Evolutionary conservation across 2,797 vertebrate species (phyloP), one percentile per base, ranked within the genome.

Genomic region (Typhlichthys eigenmanni): DNA sequence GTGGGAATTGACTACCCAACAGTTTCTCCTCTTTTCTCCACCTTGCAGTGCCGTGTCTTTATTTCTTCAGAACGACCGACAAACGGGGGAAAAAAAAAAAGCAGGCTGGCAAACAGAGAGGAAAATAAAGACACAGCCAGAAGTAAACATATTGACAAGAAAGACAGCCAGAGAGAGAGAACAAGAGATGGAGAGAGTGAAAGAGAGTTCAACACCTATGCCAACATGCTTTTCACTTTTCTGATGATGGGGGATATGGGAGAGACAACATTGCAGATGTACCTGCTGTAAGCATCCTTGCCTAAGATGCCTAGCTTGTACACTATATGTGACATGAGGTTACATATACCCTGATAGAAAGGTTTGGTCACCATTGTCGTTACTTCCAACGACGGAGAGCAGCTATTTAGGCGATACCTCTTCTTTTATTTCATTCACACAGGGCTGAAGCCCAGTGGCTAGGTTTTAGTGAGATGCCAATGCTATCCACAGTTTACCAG

Each of bases 351-450:
- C 5, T 38, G 34, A 1, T 38, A 38, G 34, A 38, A 38, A 8
- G 8, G 5, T 8, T 38, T 0, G 7, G 5, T 8, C 34, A 38
- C 34, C 34, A 38, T 38, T 38, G 8, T 5, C 34, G 2, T 38
- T 38, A 5, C 8, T 38, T n/a, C 47, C 13, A 12, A 4, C 4
- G 29, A n/a, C 6, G 29, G 3, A 47, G 61, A 55, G 16, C 72
- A 88, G 79, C 75, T 65, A 77, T 78, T 71, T 78, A 82, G 82
- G 19, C 3, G 19, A 81, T 87, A 75, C 80, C 72, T 67, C 78
- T 62, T 72, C 78, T 71, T 87, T 86, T 82, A 88, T 85, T 80
- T 78, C 63, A 84, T 87, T 82, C 78, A 49, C 71, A 85, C 63
- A 69, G 74, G 76, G 71, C 76, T 71, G 66, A 78, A 55, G 73